Base-by-base conservation (phyloP, 2,113 vertebrate species). In the Trachemys scripta region DNA sequence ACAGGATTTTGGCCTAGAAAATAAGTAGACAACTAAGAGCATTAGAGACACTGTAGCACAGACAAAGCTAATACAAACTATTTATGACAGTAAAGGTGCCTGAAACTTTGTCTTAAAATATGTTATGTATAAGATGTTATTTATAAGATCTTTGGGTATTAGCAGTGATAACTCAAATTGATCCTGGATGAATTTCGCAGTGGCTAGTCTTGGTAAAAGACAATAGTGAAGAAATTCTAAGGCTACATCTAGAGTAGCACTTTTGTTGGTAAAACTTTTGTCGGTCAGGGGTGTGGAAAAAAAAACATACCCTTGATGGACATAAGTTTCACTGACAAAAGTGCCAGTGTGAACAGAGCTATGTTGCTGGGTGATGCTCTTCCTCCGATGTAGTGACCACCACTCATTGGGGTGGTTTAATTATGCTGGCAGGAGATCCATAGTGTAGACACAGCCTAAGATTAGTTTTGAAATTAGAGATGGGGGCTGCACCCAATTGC, bases 71-170 rank as follows among this genome's bases (percentile, higher is more conserved):
- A 90, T 1, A 91, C 88, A 90, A 24, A 10, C 6, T 5, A 45
- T 17, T 22, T 82, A 35, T 4, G 84, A 51, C 24, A 0, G 0
- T 7, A 92, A 84, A 2, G 80, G 8, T 4, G 49, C 1, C 1
- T 53, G 2, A 4, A 57, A 57, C 29, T 31, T 38, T 85, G 20
- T 88, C 0, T 87, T 92, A 80, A 38, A 38, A 35, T 78, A 38
- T 65, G 87, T 51, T 69, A 47, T 80, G 10, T 0, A 24, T 53
- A 62, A 94, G 42, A 0, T 89, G 90, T 91, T 94, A 31, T 53
- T 14, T 93, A 20, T 3, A 87, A 7, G 1, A 22, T 1, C n/a
- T 6, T 56, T 42, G 31, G 72, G 42, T 7, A 75, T 56, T 53
- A 5, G 53, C 59, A 91, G 3, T 54, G 3, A 2, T 89, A 95